Evolutionary conservation across 2,797 vertebrate species (phyloP).

Genomic region (Macropus fuliginosus): DNA sequence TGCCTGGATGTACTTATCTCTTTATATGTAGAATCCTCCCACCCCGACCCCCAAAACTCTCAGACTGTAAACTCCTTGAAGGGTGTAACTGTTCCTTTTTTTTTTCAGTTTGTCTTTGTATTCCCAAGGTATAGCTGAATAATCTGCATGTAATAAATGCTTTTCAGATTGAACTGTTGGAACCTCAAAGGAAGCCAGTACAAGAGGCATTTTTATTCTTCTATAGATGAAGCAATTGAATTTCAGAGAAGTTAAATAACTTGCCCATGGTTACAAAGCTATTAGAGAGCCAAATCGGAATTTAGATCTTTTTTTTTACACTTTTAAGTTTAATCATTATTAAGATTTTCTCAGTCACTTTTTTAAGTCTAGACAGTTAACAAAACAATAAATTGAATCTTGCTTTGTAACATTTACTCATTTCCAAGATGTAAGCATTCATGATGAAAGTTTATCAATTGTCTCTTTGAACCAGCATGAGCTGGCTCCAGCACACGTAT

Average conservation of each 20-base stretch:
- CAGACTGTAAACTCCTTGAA: neutral
- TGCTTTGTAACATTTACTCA: neutral
- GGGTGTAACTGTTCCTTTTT: neutral
- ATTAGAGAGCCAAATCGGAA: neutral
- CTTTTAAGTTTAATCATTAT: neutral
- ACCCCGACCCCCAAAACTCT: neutral
- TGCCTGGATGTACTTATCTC: neutral
- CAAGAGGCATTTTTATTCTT: neutral
- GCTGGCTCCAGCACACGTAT: neutral
- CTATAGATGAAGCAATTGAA: neutral
- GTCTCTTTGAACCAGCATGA: neutral
- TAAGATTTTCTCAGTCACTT: neutral
- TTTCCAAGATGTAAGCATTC: neutral
- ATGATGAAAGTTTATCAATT: neutral
- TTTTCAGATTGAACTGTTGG: neutral
- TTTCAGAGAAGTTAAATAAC: neutral
- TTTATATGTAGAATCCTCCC: neutral
- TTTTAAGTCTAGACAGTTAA: neutral
- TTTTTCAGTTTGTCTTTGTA: neutral
- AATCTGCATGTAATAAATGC: neutral
- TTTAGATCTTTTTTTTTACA: neutral
- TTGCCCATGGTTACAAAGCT: neutral
- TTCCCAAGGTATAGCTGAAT: neutral
- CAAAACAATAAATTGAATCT: neutral
- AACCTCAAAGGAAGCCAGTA: neutral